A percentile compares a stretch with the other conserved stretches of the same genome.
Conservation (phyloP, 2,888 invertebrate species). For the Encarsia formosa region DNA sequence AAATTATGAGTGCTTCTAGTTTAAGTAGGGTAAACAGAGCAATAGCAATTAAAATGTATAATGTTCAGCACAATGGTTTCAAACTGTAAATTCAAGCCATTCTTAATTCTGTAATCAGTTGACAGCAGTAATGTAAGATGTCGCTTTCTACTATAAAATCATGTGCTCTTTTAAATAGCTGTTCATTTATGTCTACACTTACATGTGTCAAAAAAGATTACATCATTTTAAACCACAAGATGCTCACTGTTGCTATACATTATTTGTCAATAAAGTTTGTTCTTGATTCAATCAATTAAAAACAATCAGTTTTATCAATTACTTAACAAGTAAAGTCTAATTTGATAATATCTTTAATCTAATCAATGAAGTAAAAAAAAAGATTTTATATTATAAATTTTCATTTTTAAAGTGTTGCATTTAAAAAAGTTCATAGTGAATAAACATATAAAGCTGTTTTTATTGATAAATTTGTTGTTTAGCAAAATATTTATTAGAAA, state of each 20-base stretch:
- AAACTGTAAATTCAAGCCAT: slow-evolving; percentile 17
- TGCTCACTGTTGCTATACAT: background rate
- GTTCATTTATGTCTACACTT: slow-evolving; percentile 11
- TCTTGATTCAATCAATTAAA: no score
- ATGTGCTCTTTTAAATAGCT: slow-evolving; percentile 22
- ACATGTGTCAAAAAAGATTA: slow-evolving; percentile 23
- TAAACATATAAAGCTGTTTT: no score
- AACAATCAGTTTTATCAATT: no score
- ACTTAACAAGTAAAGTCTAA: no score
- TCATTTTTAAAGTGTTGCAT: no score
- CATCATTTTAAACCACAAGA: slow-evolving; percentile 24
- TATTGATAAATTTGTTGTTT: no score
- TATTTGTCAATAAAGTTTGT: no score
- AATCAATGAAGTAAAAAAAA: no score
- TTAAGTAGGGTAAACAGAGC: slow-evolving; percentile 5
- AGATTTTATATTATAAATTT: no score
- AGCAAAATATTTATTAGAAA: no score
- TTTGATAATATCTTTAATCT: no score
- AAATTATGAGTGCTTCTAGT: background rate
- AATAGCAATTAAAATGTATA: slow-evolving; percentile 10
- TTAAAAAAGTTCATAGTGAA: no score
- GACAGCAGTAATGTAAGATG: slow-evolving; percentile 13
- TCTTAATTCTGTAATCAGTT: slow-evolving; percentile 21
- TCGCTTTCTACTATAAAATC: slow-evolving; percentile 20
- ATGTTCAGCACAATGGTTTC: slow-evolving; percentile 4